A percentile compares a stretch with the other conserved stretches of the same genome.
Conservation (phyloP, 2,888 invertebrate species). For the Monoplex corrugatus region DNA sequence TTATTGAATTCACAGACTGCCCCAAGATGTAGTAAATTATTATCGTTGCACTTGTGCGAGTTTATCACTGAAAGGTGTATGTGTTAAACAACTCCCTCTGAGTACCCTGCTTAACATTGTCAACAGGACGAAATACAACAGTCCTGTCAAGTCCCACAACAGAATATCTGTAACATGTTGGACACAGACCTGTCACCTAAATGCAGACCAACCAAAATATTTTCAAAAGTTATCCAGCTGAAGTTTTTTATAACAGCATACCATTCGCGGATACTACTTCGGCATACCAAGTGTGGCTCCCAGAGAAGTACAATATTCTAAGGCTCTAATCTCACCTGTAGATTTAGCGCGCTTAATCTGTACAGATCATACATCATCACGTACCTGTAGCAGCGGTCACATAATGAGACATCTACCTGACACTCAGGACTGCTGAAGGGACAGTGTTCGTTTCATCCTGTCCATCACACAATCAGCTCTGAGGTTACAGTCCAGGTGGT, state of each 20-base stretch:
- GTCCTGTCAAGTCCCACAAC: neutral
- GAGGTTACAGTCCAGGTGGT: slow-evolving; percentile 14
- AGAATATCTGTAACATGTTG: neutral
- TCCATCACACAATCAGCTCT: neutral
- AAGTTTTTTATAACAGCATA: neutral
- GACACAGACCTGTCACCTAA: neutral
- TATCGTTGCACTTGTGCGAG: neutral
- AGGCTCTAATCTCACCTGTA: neutral
- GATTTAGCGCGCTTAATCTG: neutral
- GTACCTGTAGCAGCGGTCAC: neutral
- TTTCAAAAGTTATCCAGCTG: neutral
- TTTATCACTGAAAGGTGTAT: neutral
- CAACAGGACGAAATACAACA: neutral
- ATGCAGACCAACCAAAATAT: neutral
- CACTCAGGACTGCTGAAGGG: neutral
- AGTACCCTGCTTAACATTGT: too few relatives aligned
- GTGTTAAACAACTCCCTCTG: neutral
- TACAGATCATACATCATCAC: neutral
- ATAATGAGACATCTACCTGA: neutral
- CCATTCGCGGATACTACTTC: neutral
- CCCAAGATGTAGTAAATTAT: neutral
- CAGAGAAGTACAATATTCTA: neutral
- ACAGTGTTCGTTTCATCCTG: neutral
- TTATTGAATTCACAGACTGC: neutral
- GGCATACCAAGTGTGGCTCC: neutral